Conservation (phyloP, 2,797 vertebrate species). For the Coregonus sp. region DNA sequence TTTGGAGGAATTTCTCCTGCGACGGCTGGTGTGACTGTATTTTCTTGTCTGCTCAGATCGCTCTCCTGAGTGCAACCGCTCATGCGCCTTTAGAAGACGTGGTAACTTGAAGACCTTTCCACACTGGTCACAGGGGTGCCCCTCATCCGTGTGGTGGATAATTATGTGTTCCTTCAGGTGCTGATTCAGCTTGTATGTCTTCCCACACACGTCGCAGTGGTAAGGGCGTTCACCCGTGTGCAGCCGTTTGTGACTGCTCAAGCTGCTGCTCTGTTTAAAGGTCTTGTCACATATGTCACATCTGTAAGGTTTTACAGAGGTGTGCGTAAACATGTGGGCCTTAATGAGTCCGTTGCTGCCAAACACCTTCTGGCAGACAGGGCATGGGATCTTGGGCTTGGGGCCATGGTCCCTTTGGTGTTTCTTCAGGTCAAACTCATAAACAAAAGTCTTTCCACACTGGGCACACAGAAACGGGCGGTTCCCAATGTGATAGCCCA, state of each 20-base stretch:
- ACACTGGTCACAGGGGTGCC: conserved; percentile 70
- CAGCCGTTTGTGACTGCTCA: conserved; percentile 21
- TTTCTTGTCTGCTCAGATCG: conserved; percentile 61
- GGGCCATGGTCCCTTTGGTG: conserved; percentile 74
- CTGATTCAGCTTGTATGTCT: conserved; percentile 72
- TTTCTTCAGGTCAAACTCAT: conserved; percentile 70
- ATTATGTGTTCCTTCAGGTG: conserved; percentile 73
- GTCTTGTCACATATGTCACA: conserved; percentile 71
- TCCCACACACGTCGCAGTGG: conserved; percentile 72
- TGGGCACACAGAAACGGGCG: conserved; percentile 75
- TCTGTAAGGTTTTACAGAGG: conserved; percentile 67
- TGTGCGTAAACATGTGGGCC: conserved; percentile 72
- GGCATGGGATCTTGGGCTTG: conserved; percentile 71
- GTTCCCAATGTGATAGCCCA: conserved; percentile 74
- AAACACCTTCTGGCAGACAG: conserved; percentile 73
- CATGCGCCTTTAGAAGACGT: conserved; percentile 70
- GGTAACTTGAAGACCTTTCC: conserved; percentile 70
- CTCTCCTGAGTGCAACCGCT: conserved; percentile 64
- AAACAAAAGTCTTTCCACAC: conserved; percentile 74
- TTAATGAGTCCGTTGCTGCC: conserved; percentile 73
- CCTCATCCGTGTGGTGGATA: conserved; percentile 66
- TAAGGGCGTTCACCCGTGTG: conserved; percentile 74
- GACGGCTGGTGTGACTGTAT: not conserved
- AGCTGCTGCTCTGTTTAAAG: conserved; percentile 47
- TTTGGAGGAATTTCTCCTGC: not conserved